Base-by-base conservation (phyloP, 1,140 invertebrate genomes). In the Drosophila teissieri region DNA sequence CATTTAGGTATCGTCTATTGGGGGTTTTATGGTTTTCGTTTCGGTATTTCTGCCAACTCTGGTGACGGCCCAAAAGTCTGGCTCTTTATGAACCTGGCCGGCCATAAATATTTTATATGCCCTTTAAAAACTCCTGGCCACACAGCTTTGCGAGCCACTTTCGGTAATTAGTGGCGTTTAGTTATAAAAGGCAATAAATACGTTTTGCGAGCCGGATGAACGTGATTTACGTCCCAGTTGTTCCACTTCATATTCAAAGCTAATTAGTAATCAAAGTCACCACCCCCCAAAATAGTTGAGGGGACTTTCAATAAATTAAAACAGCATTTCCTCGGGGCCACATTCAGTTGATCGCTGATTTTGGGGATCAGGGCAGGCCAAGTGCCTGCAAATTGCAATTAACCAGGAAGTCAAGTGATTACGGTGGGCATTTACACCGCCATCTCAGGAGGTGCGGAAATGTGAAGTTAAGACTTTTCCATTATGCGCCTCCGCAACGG, bases 41-140 rank as follows among this genome's bases (percentile, higher is more conserved):
- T 56, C 42, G 60, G 60, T 48, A 60, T 24, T 69, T 80, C 19
- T 80, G 77, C 57, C 76, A 74, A 57, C 52, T 40, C 22, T 34
- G 14, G 49, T 8, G 11, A 15, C 15, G 46, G 54, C 39, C 56
- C 53, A 45, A 45, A 77, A 60, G 55, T 72, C 53, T 52, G 37
- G 5, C 67, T 36, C 82, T 86, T 86, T 76, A 86, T 88, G 77
- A 75, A 78, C 65, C 61, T 67, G 69, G 61, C 45, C 84, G 37
- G 65, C 58, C 83, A 83, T 88, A 83, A 88, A 88, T 88, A 88
- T 88, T 88, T 88, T 80, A 88, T 80, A 88, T 88, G 84, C 42
- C 65, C 49, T 82, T 76, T 88, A 82, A 88, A 89, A 86, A 88
- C 61, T 55, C 62, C 62, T 55, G 67, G 60, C 49, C 64, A 67